A percentile compares a stretch with the other conserved stretches of the same genome.
Conservation (phyloP, 2,113 vertebrate species). For the Ellobius talpinus region DNA sequence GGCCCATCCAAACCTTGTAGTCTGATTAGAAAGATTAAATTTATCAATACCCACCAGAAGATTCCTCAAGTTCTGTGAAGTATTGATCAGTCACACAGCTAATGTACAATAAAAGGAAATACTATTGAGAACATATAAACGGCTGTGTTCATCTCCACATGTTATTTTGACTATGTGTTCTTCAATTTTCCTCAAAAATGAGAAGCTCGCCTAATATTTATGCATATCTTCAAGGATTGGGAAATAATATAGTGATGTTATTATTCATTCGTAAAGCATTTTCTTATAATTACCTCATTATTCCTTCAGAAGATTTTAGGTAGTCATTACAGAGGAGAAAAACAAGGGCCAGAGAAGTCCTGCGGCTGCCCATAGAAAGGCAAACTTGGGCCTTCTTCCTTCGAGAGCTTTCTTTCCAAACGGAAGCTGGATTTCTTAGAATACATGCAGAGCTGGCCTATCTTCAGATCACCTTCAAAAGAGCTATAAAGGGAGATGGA, state of each 20-base stretch:
- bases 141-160: not conserved
- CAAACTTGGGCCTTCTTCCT: not conserved
- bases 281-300: not conserved
- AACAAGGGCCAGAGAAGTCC: not conserved
- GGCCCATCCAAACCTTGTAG: not conserved
- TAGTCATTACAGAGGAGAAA: not conserved
- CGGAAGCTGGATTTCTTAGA: not conserved
- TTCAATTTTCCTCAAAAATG: constrained; percentile 24
- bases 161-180: not conserved
- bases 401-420: not conserved
- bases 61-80: not conserved
- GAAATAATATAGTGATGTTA: not conserved
- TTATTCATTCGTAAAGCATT: not conserved
- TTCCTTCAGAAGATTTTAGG: not conserved
- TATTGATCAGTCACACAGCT: not conserved
- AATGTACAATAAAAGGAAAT: not conserved
- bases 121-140: not conserved
- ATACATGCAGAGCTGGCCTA: not conserved
- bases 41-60: not conserved
- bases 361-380: not conserved
- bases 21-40: not conserved
- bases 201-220: not conserved
- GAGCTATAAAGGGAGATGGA: not conserved
- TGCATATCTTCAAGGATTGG: not conserved
- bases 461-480: not conserved